Conservation (phyloP, 2,797 vertebrate genomes). For the Denticeps clupeoides region DNA sequence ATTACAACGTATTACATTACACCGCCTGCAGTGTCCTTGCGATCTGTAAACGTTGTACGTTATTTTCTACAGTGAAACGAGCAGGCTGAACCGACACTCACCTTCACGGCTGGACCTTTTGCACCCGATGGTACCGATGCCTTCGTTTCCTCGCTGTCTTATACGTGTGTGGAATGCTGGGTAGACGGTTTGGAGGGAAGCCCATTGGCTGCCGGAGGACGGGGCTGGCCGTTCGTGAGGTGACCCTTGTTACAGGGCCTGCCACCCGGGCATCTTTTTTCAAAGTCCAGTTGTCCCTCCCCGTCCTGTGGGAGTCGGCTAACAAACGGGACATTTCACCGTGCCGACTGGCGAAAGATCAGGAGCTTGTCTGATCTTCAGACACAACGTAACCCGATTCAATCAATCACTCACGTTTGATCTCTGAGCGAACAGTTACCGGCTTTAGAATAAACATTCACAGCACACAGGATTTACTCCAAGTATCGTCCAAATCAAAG, state of each 20-base stretch:
- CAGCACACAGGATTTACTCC: no score
- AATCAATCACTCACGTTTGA: no score
- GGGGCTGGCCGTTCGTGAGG: background rate
- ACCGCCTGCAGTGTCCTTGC: no score
- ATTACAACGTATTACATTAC: no score
- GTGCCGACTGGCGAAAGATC: background rate
- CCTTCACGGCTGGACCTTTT: background rate
- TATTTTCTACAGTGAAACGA: no score
- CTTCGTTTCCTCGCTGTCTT: background rate
- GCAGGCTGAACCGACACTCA: no score
- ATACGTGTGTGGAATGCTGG: background rate
- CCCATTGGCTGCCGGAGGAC: background rate
- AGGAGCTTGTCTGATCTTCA: background rate
- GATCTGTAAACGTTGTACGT: no score
- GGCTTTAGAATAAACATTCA: no score
- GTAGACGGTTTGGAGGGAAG: background rate
- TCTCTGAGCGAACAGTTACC: no score
- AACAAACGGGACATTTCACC: background rate
- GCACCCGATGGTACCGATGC: background rate
- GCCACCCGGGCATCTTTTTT: background rate
- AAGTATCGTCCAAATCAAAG: no score
- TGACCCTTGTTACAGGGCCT: background rate
- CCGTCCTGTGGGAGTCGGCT: background rate
- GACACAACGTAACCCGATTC: no score
- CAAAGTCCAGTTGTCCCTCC: background rate